These are phyloP conservation scores for Megalopta genalis DNA, from an alignment of 1,140 invertebrate species.

Conservation along the genomic window DNA sequence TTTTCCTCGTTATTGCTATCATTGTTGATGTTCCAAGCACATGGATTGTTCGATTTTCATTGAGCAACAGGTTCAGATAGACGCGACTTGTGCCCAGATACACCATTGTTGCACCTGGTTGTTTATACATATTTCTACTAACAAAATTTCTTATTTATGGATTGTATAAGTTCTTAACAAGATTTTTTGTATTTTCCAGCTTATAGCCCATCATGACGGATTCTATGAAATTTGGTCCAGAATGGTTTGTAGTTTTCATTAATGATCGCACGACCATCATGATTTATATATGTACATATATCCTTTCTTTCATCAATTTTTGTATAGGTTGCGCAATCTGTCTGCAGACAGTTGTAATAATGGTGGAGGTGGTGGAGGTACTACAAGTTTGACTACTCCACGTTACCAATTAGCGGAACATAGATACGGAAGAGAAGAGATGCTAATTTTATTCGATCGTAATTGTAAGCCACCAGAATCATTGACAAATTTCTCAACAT, in stretches of 20 bases:
- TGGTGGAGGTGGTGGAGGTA: conserved; percentile 75
- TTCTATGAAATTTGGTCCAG: conserved; percentile 88
- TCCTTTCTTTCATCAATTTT: not conserved
- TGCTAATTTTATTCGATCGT: conserved; percentile 90
- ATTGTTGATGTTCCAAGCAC: not conserved
- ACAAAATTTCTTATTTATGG: too few relatives aligned
- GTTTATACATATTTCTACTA: too few relatives aligned
- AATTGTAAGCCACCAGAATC: conserved; percentile 85
- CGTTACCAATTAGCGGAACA: conserved; percentile 86
- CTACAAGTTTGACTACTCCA: conserved; percentile 75
- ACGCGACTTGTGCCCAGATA: not conserved
- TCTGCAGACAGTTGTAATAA: conserved; percentile 80
- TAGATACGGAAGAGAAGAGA: conserved; percentile 92
- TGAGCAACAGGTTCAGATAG: conserved; percentile 53
- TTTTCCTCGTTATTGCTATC: not conserved
- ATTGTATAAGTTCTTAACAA: conserved; percentile 20
- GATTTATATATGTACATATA: not conserved
- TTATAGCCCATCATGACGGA: conserved; percentile 82
- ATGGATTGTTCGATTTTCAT: conserved; percentile 6
- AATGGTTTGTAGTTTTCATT: conserved; percentile 79
- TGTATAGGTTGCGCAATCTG: conserved; percentile 83
- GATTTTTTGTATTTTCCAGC: conserved; percentile 62
- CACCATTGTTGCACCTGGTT: not conserved
- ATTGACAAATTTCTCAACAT: conserved; percentile 83
- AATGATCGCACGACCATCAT: not conserved